Percentiles rank a stretch among this genome's conserved stretches.
Evolutionary conservation across 1,140 invertebrate species (phyloP).

Genomic region (Batillaria attramentaria): DNA sequence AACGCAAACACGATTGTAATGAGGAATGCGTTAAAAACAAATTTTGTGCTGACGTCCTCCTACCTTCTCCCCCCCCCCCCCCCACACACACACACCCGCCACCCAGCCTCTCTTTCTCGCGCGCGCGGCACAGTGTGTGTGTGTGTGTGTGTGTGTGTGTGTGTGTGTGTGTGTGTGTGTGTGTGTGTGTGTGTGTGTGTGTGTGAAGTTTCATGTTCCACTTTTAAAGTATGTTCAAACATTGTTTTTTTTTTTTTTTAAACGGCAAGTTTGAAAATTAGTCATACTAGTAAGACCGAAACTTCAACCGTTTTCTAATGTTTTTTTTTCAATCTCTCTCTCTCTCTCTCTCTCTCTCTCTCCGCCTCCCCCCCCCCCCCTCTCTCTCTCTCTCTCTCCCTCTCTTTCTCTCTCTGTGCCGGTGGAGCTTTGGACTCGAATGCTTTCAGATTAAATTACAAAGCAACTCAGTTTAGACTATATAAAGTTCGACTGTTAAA

Average conservation of each 20-base stretch:
- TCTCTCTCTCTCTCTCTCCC: conserved; percentile 1
- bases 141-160: not conserved
- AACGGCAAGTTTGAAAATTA: no score
- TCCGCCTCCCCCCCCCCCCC: not conserved
- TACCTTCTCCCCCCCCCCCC: not conserved
- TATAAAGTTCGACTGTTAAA: no score
- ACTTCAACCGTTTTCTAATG: no score
- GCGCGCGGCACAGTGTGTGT: not conserved
- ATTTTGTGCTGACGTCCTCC: not conserved
- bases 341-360: not conserved
- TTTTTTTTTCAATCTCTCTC: not conserved
- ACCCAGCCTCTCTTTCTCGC: not conserved
- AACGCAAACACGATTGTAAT: not conserved
- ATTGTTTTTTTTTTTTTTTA: not conserved
- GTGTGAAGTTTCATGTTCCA: not conserved
- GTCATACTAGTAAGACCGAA: no score
- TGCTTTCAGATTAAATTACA: no score
- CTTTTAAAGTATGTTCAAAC: not conserved
- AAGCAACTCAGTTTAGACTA: no score
- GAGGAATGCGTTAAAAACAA: not conserved
- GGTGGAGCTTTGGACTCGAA: not conserved
- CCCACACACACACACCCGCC: not conserved
- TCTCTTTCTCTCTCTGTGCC: conserved; percentile 5
- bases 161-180: not conserved
- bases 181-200: not conserved